phyloP scores from a whole-genome alignment of 2,113 vertebrate species.

The Malurus alboscapulatus region DNA sequence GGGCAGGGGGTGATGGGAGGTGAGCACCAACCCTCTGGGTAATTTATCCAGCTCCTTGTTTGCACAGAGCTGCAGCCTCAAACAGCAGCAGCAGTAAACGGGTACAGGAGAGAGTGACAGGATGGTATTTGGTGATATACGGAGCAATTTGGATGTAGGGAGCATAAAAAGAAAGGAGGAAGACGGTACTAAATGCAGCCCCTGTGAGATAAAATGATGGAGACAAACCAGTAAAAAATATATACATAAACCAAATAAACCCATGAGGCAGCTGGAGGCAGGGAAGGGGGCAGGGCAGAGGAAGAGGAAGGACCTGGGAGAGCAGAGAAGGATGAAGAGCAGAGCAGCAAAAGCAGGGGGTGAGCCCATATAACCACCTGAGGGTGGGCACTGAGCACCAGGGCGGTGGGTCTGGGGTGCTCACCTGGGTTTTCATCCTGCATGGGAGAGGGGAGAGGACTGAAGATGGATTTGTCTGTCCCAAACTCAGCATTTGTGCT shows the following conservation, averaged over 20 bases:
- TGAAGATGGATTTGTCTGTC: too few relatives aligned
- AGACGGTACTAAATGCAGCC: background rate
- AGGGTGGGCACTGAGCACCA: too few relatives aligned
- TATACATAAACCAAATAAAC: background rate
- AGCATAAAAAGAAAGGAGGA: background rate
- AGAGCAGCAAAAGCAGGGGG: background rate
- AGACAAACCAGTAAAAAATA: background rate
- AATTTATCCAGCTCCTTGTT: background rate
- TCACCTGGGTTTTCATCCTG: fast-evolving
- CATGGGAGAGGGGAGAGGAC: fast-evolving
- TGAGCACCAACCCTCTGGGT: background rate
- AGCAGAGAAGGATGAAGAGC: background rate
- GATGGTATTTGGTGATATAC: background rate
- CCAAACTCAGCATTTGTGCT: background rate
- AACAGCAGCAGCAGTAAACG: background rate
- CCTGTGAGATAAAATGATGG: background rate
- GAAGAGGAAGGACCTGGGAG: fast-evolving
- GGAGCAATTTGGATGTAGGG: background rate
- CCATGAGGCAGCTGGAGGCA: background rate
- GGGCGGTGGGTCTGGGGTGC: background rate
- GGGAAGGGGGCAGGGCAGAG: background rate
- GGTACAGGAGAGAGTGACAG: background rate
- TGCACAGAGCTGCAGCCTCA: background rate
- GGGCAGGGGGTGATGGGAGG: background rate
- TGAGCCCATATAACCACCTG: fast-evolving